Conservation (phyloP, 2,113 vertebrate species). For the Rostratula benghalensis region DNA sequence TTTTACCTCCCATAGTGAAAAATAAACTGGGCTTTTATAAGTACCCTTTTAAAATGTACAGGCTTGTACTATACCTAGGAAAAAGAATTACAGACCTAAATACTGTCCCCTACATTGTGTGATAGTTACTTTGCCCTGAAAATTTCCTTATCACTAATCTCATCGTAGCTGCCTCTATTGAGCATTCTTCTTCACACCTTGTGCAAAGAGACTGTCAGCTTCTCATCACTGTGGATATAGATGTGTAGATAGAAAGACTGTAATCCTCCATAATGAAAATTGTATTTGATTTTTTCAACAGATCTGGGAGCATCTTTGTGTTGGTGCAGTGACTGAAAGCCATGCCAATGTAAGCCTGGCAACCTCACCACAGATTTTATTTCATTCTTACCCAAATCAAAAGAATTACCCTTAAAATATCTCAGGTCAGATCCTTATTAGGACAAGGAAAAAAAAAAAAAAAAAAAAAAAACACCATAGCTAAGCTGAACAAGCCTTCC, state of each 20-base stretch:
- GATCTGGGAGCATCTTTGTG: not conserved
- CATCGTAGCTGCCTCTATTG: not conserved
- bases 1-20: not conserved
- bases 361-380: not conserved
- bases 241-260: not conserved
- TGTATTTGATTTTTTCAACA: not conserved
- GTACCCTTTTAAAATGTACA: not conserved
- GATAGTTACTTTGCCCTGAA: not conserved
- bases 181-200: not conserved
- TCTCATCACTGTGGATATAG: not conserved
- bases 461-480: accelerated
- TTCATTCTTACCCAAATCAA: not conserved
- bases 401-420: not conserved
- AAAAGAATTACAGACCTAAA: not conserved
- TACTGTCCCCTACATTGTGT: not conserved
- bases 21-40: not conserved
- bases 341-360: not conserved
- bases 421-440: not conserved
- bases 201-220: not conserved
- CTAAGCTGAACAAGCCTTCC: not conserved
- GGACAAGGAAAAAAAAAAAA: not conserved
- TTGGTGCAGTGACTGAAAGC: not conserved
- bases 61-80: not conserved
- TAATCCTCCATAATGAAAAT: not conserved
- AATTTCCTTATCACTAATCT: not conserved